Evolutionary conservation across 1,140 invertebrate species (phyloP).

Genomic region (Drosophila teissieri): DNA sequence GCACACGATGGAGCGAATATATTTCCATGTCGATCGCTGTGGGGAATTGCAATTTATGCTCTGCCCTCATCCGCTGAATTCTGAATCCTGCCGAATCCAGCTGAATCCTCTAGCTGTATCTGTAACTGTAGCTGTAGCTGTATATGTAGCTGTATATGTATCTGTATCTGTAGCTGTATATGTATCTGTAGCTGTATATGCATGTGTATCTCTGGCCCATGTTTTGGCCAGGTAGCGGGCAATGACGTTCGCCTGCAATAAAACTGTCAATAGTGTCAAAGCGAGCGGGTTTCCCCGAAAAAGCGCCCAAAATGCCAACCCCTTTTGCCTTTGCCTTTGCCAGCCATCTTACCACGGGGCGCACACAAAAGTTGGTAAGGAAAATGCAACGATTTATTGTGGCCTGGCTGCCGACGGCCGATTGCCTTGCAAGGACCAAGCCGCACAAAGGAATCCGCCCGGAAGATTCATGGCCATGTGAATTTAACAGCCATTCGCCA

Average conservation of each 20-base stretch:
- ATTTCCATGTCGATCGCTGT: constrained; percentile 55
- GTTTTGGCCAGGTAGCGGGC: constrained; percentile 38
- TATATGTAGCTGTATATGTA: background rate
- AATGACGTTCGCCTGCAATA: constrained; percentile 51
- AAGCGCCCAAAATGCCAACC: background rate
- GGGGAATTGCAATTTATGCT: constrained; percentile 47
- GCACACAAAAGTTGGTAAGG: constrained; percentile 42
- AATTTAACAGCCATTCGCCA: constrained; percentile 51
- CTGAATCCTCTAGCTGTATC: background rate
- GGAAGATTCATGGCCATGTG: constrained; percentile 54
- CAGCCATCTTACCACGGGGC: constrained; percentile 20
- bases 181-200: no score
- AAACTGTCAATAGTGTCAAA: constrained; percentile 62
- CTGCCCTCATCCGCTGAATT: background rate
- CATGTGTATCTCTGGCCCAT: constrained; percentile 5
- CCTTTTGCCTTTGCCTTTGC: background rate
- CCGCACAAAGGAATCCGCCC: constrained; percentile 36
- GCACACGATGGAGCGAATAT: constrained; percentile 45
- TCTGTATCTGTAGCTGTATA: background rate
- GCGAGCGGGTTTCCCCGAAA: constrained; percentile 10
- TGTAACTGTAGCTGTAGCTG: background rate
- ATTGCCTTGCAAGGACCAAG: constrained; percentile 50
- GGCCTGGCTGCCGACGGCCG: constrained; percentile 33
- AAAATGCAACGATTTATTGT: constrained; percentile 63
- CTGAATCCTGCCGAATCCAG: background rate